These are phyloP conservation scores for Tipula vernalis DNA, from an alignment of 2,888 invertebrate genomes.

Conservation along the genomic window DNA sequence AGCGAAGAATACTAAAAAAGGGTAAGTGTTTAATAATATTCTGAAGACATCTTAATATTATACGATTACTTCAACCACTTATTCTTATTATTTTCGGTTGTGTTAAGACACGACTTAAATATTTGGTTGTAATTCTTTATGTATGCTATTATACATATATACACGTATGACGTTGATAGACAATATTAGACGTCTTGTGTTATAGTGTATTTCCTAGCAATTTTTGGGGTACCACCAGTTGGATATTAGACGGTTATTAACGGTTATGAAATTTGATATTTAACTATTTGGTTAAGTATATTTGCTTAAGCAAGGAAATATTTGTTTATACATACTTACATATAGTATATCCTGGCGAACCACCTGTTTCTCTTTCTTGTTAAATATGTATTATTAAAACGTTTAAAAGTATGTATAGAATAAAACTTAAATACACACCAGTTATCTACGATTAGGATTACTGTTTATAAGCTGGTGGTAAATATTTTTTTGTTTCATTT, in stretches of 20 bases:
- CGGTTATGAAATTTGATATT: not conserved
- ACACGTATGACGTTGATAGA: not conserved
- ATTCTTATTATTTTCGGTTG: not conserved
- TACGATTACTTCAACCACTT: not conserved
- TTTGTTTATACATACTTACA: too few species aligned
- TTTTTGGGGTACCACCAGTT: not conserved
- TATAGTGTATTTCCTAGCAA: not conserved
- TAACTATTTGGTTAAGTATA: not conserved
- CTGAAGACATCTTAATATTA: not conserved
- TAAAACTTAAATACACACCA: not conserved
- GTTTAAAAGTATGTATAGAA: not conserved
- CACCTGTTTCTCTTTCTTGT: not conserved
- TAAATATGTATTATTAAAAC: not conserved
- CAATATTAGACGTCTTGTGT: not conserved
- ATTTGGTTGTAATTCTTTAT: not conserved
- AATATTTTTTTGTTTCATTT: not conserved
- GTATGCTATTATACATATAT: not conserved
- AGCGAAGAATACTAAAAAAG: not conserved
- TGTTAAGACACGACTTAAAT: not conserved
- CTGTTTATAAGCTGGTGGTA: not conserved
- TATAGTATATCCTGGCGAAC: not conserved
- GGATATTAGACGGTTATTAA: not conserved
- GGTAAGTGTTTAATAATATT: not conserved
- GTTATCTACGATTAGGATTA: not conserved
- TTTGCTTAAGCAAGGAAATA: not conserved